Evolutionary conservation across 2,113 vertebrate genomes (phyloP).

Genomic region (Chaetodon auriga): DNA sequence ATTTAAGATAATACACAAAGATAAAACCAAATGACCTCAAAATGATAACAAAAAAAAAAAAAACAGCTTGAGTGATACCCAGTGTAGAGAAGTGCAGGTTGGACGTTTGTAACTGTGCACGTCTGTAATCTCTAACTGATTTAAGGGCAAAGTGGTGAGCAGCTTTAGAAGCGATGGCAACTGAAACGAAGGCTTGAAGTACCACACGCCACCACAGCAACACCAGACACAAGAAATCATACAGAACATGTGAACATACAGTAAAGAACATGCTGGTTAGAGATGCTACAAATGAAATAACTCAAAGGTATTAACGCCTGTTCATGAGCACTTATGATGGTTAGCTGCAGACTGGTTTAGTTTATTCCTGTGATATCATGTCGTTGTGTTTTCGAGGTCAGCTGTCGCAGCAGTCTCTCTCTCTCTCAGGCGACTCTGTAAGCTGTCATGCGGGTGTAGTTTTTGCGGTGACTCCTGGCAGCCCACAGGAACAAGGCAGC

Average conservation of each 20-base stretch:
- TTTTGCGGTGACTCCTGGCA: constrained; percentile 91
- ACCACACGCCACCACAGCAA: constrained; percentile 31
- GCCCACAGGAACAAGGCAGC: constrained; percentile 97
- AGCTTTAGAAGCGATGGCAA: constrained; percentile 67
- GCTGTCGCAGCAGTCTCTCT: neutral
- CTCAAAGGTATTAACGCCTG: neutral
- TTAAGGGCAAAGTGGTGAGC: constrained; percentile 75
- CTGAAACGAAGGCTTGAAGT: constrained; percentile 59
- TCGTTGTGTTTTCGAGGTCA: neutral
- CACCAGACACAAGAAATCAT: constrained; percentile 29
- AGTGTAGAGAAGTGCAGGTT: constrained; percentile 12
- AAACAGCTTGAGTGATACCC: neutral
- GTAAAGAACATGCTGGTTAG: constrained; percentile 23
- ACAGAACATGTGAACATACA: constrained; percentile 14
- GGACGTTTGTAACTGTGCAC: constrained; percentile 16
- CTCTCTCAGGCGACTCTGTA: constrained; percentile 89
- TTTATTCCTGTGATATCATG: constrained; percentile 17
- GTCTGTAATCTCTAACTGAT: constrained; percentile 14
- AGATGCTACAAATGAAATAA: constrained; percentile 11
- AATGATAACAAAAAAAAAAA: constrained; percentile 2
- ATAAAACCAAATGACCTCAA: neutral
- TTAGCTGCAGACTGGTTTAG: constrained; percentile 27
- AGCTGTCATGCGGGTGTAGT: constrained; percentile 92
- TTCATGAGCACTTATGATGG: constrained; percentile 49
- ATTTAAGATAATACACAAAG: constrained; percentile 34